phyloP scores from a whole-genome alignment of 2,113 vertebrate genomes.

The Chaetops frenatus region DNA sequence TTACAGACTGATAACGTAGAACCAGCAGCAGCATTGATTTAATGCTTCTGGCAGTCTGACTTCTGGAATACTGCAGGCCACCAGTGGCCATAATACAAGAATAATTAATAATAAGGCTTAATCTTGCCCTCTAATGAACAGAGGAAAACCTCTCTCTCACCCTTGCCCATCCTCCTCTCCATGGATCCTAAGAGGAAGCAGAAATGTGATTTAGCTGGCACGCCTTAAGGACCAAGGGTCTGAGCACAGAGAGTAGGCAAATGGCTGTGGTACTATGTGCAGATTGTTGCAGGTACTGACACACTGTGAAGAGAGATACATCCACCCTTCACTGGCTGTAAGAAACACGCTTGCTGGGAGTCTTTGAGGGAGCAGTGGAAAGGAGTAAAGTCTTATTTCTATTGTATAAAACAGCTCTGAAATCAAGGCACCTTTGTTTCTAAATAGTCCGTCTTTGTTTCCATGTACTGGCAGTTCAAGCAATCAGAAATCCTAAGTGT shows the following conservation, averaged over 20 bases:
- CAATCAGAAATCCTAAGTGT: neutral
- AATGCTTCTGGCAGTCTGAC: slow-evolving; percentile 25
- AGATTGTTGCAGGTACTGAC: neutral
- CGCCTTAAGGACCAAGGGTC: neutral
- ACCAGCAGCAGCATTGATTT: slow-evolving; percentile 31
- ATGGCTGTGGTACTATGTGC: fast-evolving
- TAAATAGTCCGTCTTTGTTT: slow-evolving; percentile 14
- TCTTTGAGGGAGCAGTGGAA: neutral
- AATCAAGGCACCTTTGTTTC: slow-evolving; percentile 29
- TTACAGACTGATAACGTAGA: slow-evolving; percentile 45
- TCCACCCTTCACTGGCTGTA: neutral
- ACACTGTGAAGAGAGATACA: neutral
- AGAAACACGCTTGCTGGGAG: neutral
- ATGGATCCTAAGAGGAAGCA: neutral
- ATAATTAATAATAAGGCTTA: slow-evolving; percentile 54
- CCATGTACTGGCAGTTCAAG: neutral
- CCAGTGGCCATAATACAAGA: neutral
- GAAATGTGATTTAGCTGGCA: neutral
- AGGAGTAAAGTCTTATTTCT: neutral
- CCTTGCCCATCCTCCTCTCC: neutral
- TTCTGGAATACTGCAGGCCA: slow-evolving; percentile 32
- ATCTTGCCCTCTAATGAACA: slow-evolving; percentile 9
- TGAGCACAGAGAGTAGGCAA: neutral
- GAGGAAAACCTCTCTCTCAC: neutral
- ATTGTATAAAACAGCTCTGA: neutral